phyloP scores from a whole-genome alignment of 2,888 invertebrate genomes.

The Oegoconia quadripuncta region DNA sequence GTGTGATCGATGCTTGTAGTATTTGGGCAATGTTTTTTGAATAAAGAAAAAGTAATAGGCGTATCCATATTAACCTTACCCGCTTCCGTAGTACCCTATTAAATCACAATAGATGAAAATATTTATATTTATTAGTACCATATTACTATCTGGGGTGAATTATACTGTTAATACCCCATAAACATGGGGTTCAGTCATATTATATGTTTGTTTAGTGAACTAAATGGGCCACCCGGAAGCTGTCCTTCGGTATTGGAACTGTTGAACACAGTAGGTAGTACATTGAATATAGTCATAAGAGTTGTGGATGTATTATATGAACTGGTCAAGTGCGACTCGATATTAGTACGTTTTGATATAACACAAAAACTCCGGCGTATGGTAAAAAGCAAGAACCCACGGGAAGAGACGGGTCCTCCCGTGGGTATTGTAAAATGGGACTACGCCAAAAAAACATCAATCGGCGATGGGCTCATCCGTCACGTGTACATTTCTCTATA shows the following conservation, averaged over 20 bases:
- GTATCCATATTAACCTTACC: slow-evolving; percentile 33
- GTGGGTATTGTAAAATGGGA: too few relatives aligned
- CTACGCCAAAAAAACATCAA: too few relatives aligned
- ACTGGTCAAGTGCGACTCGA: too few relatives aligned
- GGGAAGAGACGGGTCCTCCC: too few relatives aligned
- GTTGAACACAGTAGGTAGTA: neutral
- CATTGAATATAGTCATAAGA: neutral
- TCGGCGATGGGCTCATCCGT: too few relatives aligned
- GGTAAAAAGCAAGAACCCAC: too few relatives aligned
- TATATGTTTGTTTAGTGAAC: slow-evolving; percentile 36
- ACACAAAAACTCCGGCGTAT: too few relatives aligned
- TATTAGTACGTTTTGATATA: too few relatives aligned
- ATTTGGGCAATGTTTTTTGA: too few relatives aligned
- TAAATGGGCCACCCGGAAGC: slow-evolving; percentile 53
- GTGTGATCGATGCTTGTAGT: too few relatives aligned
- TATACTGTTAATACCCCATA: slow-evolving; percentile 64
- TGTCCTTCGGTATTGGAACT: slow-evolving; percentile 10
- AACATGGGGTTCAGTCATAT: slow-evolving; percentile 46
- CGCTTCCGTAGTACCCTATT: slow-evolving; percentile 37
- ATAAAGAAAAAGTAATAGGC: too few relatives aligned
- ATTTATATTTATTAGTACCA: slow-evolving; percentile 67
- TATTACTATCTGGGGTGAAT: slow-evolving; percentile 60
- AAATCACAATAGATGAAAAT: slow-evolving; percentile 67
- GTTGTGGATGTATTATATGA: neutral
- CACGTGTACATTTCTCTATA: too few relatives aligned